Base-by-base conservation (phyloP, 2,113 vertebrate species). In the Tragelaphus buxtoni region DNA sequence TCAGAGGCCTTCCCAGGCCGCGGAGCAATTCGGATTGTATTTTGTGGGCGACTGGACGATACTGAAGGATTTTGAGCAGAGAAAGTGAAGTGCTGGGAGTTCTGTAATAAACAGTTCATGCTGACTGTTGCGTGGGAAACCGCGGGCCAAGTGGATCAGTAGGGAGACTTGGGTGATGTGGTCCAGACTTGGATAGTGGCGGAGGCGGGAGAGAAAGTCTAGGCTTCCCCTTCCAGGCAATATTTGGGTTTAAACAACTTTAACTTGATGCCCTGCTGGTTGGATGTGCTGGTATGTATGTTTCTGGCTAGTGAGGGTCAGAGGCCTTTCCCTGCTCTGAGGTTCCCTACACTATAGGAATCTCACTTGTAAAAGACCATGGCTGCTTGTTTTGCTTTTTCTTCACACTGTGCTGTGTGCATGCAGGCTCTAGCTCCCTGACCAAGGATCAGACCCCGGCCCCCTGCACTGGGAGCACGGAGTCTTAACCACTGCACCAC, bases 231-330 rank as follows among this genome's bases (percentile, higher is more conserved):
- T 79, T 8, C 39, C 14, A 63, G 56, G 32, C 5, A 58, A 32
- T 32, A 32, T 39, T 76, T 49, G 32, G 22, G 83, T 80, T 55
- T 32, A 30, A 81, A 87, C 79, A 55, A 26, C 47, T 39, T 9
- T 32, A 7, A 55, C 26, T 35, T 49, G 55, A 42, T 58, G 16
- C 11, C 14, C 9, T 24, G 28, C 10, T 18, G 53, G n/a, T 16
- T 9, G 5, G 60, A 60, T 49, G 24, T 20, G 13, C 4, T 28
- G 9, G 2, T 9, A 7, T 3, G 9, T 42, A 7, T 4, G 5
- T 77, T 74, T 63, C 45, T 30, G 26, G 55, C 5, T 79, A 12
- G 11, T 32, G 30, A 56, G 56, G 14, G 9, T n/a, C 39, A 12
- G 2, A 9, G 17, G 7, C 55, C 61, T 58, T 63, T 51, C 9